A percentile compares a stretch with the other conserved stretches of the same genome.
Conservation (phyloP, 2,113 vertebrate species). For the Myodes glareolus region DNA sequence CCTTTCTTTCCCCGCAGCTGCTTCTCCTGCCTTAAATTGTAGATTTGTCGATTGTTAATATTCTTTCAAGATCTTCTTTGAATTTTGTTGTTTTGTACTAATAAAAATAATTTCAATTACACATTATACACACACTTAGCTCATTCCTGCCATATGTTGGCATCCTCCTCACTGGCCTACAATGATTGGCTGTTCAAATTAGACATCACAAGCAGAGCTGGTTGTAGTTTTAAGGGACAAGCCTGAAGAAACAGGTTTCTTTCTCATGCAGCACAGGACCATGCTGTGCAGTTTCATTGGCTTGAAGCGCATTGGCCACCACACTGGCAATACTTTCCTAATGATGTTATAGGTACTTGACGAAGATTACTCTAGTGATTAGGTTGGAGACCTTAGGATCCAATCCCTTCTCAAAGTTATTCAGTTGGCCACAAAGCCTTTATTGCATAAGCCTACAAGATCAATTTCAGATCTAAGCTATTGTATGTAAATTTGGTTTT, state of each 20-base stretch:
- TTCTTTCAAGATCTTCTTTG: background rate
- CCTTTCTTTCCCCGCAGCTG: background rate
- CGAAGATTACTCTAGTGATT: background rate
- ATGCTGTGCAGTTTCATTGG: background rate
- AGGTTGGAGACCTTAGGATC: background rate
- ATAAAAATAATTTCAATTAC: background rate
- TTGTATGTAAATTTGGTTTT: slow-evolving; percentile 33
- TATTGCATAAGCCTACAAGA: background rate
- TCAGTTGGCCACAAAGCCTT: background rate
- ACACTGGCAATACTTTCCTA: background rate
- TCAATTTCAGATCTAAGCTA: background rate
- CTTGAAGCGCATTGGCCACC: background rate
- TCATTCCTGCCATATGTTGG: background rate
- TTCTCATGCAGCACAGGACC: background rate
- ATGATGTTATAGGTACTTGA: background rate
- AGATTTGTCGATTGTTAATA: background rate
- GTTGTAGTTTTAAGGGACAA: background rate
- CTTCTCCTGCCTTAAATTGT: background rate
- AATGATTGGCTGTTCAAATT: background rate
- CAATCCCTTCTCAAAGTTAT: background rate
- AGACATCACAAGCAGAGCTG: background rate
- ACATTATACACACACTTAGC: background rate
- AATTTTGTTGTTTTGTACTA: slow-evolving; percentile 17
- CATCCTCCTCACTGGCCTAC: too few relatives aligned
- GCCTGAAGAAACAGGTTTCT: slow-evolving; percentile 5